Evolutionary conservation across 2,113 vertebrate genomes (phyloP), one percentile per base, ranked within the genome.

Genomic region (Numida meleagris): DNA sequence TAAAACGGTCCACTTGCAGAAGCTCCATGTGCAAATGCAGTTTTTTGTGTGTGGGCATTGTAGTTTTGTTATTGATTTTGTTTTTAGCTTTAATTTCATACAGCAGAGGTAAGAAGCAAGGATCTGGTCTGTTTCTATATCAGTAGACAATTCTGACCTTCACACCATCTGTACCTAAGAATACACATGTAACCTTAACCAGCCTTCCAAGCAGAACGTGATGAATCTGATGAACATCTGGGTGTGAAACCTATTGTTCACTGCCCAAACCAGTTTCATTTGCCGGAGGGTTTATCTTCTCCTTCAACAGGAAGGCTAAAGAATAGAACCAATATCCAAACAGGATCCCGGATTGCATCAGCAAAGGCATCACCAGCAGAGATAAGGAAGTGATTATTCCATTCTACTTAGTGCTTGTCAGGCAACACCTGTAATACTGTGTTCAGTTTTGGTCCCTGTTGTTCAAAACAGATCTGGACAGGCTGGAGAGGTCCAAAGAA

Each of bases 1-100:
- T 65, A 27, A 7, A 17, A 43, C 0, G 0, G 14, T 75, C 7
- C 23, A n/a, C 42, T 78, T 61, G 10, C 25, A 17, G 40, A 74
- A 74, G 16, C 21, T 33, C 16, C 16, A 51, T 4, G 42, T 27
- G 11, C 20, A 78, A 51, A 6, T 55, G 23, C 27, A 38, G 8
- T 27, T 63, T 24, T 85, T 19, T 48, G 42, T 38, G 31, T 16
- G 53, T 81, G 51, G 2, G 14, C 38, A 45, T 24, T 63, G n/a
- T 21, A 8, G 1, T 21, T 73, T 88, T 59, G 0, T 4, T 10
- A 27, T 48, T 70, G 18, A 14, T 63, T 23, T 29, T 4, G 2
- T 66, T 12, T 75, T 43, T 71, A 71, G 16, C 16, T 85, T 83
- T 66, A 62, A 59, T 71, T 31, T 50, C 19, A 34, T 34, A 20